A percentile compares a stretch with the other conserved stretches of the same genome.
phyloP scores from a whole-genome alignment of 1,140 invertebrate species.

The Pentalonia nigronervosa region DNA sequence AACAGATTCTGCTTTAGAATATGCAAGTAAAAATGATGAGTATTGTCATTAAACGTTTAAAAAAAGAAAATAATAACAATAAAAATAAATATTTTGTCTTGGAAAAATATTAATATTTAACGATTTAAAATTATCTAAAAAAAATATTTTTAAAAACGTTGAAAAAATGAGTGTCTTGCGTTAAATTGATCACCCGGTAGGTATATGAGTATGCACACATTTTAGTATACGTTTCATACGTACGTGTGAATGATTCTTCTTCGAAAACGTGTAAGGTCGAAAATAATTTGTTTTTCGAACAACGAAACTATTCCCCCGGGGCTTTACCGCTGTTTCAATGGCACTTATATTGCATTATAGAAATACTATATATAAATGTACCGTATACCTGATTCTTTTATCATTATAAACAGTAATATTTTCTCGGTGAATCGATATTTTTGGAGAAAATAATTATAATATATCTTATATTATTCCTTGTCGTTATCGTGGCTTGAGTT shows the following conservation, averaged over 20 bases:
- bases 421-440: not conserved
- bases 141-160: no score
- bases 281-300: not conserved
- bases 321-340: not conserved
- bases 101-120: no score
- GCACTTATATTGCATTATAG: not conserved
- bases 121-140: no score
- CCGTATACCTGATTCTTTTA: not conserved
- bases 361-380: not conserved
- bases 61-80: no score
- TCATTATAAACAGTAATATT: not conserved
- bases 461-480: not conserved
- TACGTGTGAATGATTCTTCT: not conserved
- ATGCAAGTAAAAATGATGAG: no score
- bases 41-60: no score
- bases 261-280: not conserved
- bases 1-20: no score
- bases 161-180: no score
- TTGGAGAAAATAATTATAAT: not conserved
- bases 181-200: no score
- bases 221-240: conserved; percentile 2
- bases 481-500: not conserved
- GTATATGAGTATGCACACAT: not conserved
- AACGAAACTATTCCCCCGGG: not conserved
- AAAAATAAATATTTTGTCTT: no score